phyloP scores from a whole-genome alignment of 92 coral and sea anemone genomes.

The Pocillopora grandis region DNA sequence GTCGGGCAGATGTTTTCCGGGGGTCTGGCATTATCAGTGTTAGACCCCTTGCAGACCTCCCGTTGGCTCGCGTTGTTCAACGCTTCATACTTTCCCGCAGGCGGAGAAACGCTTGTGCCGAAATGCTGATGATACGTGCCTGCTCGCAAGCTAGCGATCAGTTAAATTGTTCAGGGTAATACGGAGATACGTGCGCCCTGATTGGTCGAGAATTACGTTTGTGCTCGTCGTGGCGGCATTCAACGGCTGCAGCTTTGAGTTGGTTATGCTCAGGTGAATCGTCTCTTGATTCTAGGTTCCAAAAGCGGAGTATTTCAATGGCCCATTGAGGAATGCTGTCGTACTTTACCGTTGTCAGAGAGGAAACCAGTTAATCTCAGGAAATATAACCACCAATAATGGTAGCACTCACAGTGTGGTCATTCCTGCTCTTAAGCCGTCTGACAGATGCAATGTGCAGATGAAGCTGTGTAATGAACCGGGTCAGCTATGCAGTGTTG shows the following conservation, averaged over 20 bases:
- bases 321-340: not conserved
- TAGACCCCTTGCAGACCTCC: no score
- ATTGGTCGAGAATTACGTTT: not conserved
- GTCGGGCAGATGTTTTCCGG: no score
- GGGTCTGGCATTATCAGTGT: no score
- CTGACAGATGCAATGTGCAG: constrained; percentile 14
- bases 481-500: constrained; percentile 6
- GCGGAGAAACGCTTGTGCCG: no score
- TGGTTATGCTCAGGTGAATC: no score
- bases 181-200: not conserved
- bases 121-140: no score
- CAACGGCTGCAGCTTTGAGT: not conserved
- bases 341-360: not conserved
- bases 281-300: not conserved
- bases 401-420: not conserved
- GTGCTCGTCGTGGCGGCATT: not conserved
- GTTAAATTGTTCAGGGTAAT: no score
- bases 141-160: no score
- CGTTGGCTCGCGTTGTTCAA: no score
- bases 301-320: not conserved
- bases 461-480: constrained; percentile 31
- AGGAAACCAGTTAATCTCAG: not conserved
- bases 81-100: no score
- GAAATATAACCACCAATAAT: not conserved
- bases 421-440: not conserved